Percentiles rank a stretch among this genome's conserved stretches.
Evolutionary conservation across 2,888 invertebrate species (phyloP).

Genomic region (Cerceris rybyensis): DNA sequence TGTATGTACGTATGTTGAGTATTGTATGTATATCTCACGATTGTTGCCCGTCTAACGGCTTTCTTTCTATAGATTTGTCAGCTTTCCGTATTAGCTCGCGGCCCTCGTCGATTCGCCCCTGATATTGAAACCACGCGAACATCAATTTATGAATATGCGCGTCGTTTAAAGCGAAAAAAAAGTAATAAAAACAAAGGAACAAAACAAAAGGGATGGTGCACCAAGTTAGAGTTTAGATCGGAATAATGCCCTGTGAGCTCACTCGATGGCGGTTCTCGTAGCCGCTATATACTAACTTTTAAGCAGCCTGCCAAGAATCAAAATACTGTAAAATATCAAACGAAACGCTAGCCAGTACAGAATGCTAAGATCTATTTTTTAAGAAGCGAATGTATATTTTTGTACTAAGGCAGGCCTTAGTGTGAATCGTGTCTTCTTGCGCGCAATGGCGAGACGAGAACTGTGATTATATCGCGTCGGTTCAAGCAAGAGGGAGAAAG

Average conservation of each 20-base stretch:
- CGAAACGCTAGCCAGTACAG: slow-evolving; percentile 74
- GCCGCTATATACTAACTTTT: slow-evolving; percentile 66
- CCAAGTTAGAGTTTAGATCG: slow-evolving; percentile 71
- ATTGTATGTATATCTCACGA: not conserved
- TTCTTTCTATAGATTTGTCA: slow-evolving; percentile 5
- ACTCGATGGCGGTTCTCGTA: slow-evolving; percentile 68
- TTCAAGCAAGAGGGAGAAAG: slow-evolving; percentile 45
- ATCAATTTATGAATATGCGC: slow-evolving; percentile 65
- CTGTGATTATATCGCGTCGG: slow-evolving; percentile 69
- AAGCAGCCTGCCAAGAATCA: slow-evolving; percentile 76
- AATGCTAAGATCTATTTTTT: slow-evolving; percentile 82
- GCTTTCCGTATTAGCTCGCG: slow-evolving; percentile 60
- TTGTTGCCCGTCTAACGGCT: slow-evolving; percentile 15
- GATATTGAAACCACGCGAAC: slow-evolving; percentile 36
- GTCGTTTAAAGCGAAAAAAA: slow-evolving; percentile 28
- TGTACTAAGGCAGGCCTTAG: slow-evolving; percentile 82
- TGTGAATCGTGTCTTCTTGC: slow-evolving; percentile 69
- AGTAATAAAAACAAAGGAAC: not conserved
- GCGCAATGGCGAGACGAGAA: slow-evolving; percentile 57
- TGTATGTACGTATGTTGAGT: too few relatives aligned
- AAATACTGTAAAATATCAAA: slow-evolving; percentile 75
- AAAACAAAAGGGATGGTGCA: slow-evolving; percentile 59
- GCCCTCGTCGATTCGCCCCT: slow-evolving; percentile 55
- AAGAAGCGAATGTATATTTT: slow-evolving; percentile 81
- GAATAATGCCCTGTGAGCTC: slow-evolving; percentile 69